Percentiles rank a stretch among this genome's conserved stretches.
These are phyloP conservation scores for Pangasius djambal DNA, from an alignment of 2,797 vertebrate species.

Conservation along the genomic window DNA sequence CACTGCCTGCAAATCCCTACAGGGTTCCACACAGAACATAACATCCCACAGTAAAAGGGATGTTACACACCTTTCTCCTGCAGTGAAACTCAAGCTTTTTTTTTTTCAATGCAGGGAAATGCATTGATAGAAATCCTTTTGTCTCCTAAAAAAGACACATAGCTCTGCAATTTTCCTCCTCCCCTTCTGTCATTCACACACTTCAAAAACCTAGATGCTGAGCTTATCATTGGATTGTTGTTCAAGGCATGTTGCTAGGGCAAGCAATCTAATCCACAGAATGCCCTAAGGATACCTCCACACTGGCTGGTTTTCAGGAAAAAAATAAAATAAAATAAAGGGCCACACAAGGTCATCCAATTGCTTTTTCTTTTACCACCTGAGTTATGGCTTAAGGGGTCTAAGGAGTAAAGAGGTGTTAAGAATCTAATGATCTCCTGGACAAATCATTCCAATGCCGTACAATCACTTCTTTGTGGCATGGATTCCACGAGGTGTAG, in stretches of 20 bases:
- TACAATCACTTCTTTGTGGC: neutral
- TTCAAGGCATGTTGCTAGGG: slow-evolving; percentile 5
- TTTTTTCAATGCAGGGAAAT: slow-evolving; percentile 17
- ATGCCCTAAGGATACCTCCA: too few species aligned
- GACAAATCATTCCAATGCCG: neutral
- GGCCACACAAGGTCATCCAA: too few species aligned
- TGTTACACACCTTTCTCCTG: slow-evolving; percentile 23
- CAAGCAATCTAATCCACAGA: neutral
- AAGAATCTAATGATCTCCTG: neutral
- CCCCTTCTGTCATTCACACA: slow-evolving; percentile 33
- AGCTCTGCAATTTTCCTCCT: neutral
- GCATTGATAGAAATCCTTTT: slow-evolving; percentile 6
- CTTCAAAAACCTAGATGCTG: slow-evolving; percentile 15
- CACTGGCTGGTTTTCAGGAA: too few species aligned
- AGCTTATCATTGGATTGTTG: slow-evolving; percentile 60
- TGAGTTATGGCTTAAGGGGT: neutral
- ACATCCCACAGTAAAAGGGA: slow-evolving; percentile 42
- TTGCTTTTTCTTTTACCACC: neutral
- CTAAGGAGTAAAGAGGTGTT: neutral
- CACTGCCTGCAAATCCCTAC: slow-evolving; percentile 50
- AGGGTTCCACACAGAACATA: slow-evolving; percentile 58
- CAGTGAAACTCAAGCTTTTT: neutral
- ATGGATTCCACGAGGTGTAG: neutral
- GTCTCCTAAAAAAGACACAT: slow-evolving; percentile 16
- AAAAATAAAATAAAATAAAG: too few species aligned